phyloP scores from a whole-genome alignment of 2,797 vertebrate genomes.

The Microctenopoma lineatum region DNA sequence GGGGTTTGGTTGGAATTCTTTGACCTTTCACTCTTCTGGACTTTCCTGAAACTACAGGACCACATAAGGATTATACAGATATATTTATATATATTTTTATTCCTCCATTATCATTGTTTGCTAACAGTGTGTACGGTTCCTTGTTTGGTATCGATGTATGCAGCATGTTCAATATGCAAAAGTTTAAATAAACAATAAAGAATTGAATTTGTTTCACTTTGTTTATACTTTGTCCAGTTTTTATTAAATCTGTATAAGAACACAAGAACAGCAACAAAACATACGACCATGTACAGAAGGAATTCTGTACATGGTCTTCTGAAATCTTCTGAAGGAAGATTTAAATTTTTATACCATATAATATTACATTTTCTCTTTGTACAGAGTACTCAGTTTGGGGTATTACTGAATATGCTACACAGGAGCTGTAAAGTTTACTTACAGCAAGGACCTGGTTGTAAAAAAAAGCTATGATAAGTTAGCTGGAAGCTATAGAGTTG shows the following conservation, averaged over 20 bases:
- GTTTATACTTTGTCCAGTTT: neutral
- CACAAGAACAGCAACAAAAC: too few relatives aligned
- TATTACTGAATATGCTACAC: too few relatives aligned
- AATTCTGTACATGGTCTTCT: too few relatives aligned
- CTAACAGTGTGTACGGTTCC: slow-evolving; percentile 15
- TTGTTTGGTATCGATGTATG: slow-evolving; percentile 23
- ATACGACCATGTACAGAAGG: too few relatives aligned
- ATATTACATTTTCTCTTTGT: too few relatives aligned
- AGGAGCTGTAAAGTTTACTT: too few relatives aligned
- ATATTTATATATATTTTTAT: slow-evolving; percentile 50
- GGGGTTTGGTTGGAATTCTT: slow-evolving; percentile 16
- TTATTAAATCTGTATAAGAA: neutral
- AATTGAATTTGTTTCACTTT: neutral
- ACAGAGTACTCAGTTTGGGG: too few relatives aligned
- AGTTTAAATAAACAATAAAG: slow-evolving; percentile 43
- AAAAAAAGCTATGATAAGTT: too few relatives aligned
- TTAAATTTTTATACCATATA: too few relatives aligned
- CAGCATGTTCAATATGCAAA: slow-evolving; percentile 23
- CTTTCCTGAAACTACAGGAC: slow-evolving; percentile 40
- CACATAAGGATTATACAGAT: slow-evolving; percentile 42
- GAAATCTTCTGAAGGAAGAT: too few relatives aligned
- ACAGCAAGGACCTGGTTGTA: too few relatives aligned
- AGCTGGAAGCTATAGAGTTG: too few relatives aligned
- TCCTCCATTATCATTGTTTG: slow-evolving; percentile 39
- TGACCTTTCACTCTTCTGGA: slow-evolving; percentile 17